phyloP scores from a whole-genome alignment of 2,888 invertebrate genomes.

The Lasioglossum marginatum region DNA sequence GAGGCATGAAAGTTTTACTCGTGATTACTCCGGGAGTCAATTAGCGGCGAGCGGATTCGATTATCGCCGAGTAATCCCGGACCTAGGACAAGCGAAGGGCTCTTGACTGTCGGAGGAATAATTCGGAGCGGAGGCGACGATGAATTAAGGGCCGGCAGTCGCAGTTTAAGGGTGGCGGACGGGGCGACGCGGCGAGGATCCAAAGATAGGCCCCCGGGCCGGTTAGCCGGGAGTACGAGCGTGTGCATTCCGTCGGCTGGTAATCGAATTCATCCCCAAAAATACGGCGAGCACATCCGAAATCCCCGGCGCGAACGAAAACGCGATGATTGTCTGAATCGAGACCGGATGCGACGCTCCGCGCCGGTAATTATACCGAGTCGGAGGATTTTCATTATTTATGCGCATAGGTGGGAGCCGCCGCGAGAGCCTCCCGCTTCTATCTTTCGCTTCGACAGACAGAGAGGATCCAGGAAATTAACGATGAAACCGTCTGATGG shows the following conservation, averaged over 20 bases:
- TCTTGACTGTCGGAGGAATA: constrained; percentile 70
- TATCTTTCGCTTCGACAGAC: constrained; percentile 57
- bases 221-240: not conserved
- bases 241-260: constrained; percentile 3
- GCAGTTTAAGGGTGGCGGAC: constrained; percentile 34
- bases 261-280: constrained; percentile 65
- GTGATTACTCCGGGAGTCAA: constrained; percentile 69
- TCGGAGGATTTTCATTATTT: constrained; percentile 77
- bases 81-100: constrained; percentile 74
- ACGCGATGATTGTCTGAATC: constrained; percentile 68
- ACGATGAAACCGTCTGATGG: constrained; percentile 51
- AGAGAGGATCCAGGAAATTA: constrained; percentile 58
- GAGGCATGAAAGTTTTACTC: constrained; percentile 68
- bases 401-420: constrained; percentile 59
- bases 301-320: constrained; percentile 42
- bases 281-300: constrained; percentile 56
- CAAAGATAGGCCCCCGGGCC: constrained; percentile 47
- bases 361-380: constrained; percentile 76
- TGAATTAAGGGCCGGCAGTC: constrained; percentile 44
- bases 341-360: constrained; percentile 77
- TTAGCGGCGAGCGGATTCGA: constrained; percentile 69
- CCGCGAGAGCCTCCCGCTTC: constrained; percentile 62
- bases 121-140: constrained; percentile 71
- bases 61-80: constrained; percentile 69
- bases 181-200: constrained; percentile 55